Evolutionary conservation across 2,797 vertebrate genomes (phyloP), one percentile per base, ranked within the genome.

Genomic region (Tinamus major): DNA sequence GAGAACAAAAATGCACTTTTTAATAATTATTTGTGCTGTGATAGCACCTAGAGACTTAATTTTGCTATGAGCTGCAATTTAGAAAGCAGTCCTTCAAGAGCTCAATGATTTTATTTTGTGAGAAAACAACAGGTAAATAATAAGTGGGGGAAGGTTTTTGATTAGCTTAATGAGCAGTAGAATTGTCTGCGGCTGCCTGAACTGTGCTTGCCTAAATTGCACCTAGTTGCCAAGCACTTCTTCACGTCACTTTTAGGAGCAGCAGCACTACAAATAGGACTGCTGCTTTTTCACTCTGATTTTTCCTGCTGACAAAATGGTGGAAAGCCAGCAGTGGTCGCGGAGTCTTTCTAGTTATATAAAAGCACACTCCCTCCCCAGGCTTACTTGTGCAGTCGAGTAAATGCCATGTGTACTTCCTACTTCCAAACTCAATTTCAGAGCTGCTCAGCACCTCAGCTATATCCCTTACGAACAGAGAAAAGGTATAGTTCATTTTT

Each of bases 391-490:
- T 26, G 51, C 27, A 49, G 33, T 46, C 48, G 41, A 39, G 64
- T 74, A 74, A 90, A 49, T n/a, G 39, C 33, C 3, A 0, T 7
- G 13, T 74, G 64, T 70, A 81, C 88, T 79, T 92, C 51, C 33
- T 75, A 62, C 71, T 81, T 71, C 77, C 15, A 69, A 79, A 77
- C 2, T 26, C 41, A 33, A 75, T 90, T 93, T 92, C 83, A 65
- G 87, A 80, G 59, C 63, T 75, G 49, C 85, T 86, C 78, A 61
- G 78, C 93, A 82, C 58, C 58, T 80, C 72, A 72, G 79, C 49
- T 94, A 12, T 80, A 85, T 91, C 96, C 87, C 92, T 81, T 92
- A 90, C 93, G 87, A 94, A 87, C 49, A 90, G 61, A 78, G 75
- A 48, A 89, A 82, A 89, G 51, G 85, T 71, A 84, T 16, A 90